A percentile compares a stretch with the other conserved stretches of the same genome.
Evolutionary conservation across 2,888 invertebrate genomes (phyloP).

Genomic region (Cinara cedri): DNA sequence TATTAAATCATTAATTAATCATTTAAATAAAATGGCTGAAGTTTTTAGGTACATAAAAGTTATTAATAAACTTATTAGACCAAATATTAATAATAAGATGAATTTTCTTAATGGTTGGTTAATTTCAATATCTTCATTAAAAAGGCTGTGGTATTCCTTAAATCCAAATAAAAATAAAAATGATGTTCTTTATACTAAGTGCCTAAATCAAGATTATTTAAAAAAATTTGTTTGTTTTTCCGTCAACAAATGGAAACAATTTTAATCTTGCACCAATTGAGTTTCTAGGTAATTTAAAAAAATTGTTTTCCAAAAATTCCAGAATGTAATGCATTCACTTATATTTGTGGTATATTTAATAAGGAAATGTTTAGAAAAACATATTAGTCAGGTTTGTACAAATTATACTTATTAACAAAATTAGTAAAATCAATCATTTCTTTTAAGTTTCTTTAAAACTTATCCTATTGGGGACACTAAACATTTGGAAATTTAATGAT

Average conservation of each 20-base stretch:
- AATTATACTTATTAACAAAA: background rate
- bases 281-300: background rate
- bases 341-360: background rate
- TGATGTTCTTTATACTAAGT: background rate
- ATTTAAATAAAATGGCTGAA: too few relatives aligned
- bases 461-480: background rate
- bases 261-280: background rate
- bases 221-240: background rate
- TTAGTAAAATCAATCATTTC: background rate
- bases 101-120: constrained; percentile 11
- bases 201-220: background rate
- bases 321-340: background rate
- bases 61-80: background rate
- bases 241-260: background rate
- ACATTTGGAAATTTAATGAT: background rate
- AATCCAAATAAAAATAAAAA: background rate
- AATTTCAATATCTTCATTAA: background rate
- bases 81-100: background rate
- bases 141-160: background rate
- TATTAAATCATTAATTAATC: too few relatives aligned
- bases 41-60: background rate
- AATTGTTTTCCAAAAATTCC: background rate
- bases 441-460: background rate
- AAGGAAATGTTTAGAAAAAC: background rate
- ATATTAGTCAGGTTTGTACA: background rate